Evolutionary conservation across 2,888 invertebrate species (phyloP).

Genomic region (Hyppa rectilinea): DNA sequence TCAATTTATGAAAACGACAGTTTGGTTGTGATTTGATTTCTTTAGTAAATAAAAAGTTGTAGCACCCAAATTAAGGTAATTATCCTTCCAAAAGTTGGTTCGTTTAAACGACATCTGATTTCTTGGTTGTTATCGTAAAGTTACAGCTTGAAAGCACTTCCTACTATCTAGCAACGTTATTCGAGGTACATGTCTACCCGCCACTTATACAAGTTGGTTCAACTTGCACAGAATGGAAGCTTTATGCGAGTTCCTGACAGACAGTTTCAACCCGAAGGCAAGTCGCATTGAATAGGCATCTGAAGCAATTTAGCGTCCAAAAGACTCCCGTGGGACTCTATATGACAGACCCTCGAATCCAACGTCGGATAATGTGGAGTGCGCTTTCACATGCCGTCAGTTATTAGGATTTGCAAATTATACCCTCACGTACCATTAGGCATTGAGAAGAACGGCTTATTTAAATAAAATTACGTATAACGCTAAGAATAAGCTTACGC

Average conservation of each 20-base stretch:
- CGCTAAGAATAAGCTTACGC: conserved; percentile 49
- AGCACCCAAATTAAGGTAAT: conserved; percentile 53
- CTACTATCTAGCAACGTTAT: background rate
- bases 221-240: conserved; percentile 58
- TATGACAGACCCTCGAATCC: conserved; percentile 68
- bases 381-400: conserved; percentile 66
- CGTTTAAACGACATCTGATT: conserved; percentile 32
- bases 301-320: conserved; percentile 78
- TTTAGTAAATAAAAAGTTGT: conserved; percentile 62
- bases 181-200: conserved; percentile 28
- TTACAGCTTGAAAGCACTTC: conserved; percentile 6
- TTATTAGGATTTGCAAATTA: conserved; percentile 69
- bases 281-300: conserved; percentile 80
- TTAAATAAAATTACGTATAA: conserved; percentile 65
- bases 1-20: conserved; percentile 64
- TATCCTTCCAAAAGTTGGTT: conserved; percentile 39
- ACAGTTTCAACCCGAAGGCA: conserved; percentile 70
- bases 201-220: conserved; percentile 41
- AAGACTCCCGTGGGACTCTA: conserved; percentile 74
- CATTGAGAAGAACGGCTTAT: conserved; percentile 62
- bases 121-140: conserved; percentile 20
- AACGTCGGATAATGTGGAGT: conserved; percentile 66
- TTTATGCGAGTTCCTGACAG: conserved; percentile 70
- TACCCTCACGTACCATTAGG: conserved; percentile 61
- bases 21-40: conserved; percentile 64